Evolutionary conservation across 1,140 invertebrate genomes (phyloP), one percentile per base, ranked within the genome.

Genomic region (Calycopis cecrops): DNA sequence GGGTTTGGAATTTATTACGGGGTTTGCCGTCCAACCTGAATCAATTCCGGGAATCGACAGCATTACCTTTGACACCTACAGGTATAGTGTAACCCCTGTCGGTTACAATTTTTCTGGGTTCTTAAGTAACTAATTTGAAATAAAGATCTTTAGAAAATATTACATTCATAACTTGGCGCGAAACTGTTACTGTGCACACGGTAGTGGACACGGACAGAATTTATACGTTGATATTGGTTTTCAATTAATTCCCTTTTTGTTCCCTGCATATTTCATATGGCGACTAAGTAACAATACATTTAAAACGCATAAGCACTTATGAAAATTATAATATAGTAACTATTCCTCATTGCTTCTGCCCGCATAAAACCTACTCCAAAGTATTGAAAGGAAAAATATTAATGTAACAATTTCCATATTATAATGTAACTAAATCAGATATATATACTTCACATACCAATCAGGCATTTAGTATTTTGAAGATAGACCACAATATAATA

Each of bases 221-320:
- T 38, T 38, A n/a, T 38, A 12, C 4, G 11, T 12, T n/a, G 12
- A 12, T 38, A 38, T n/a, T n/a, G 11, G 10, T 38, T 38, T 38
- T n/a, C 10, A 38, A 38, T 38, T 38, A 38, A 38, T 38, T 38
- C 37, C 12, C 37, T 38, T 38, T 38, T n/a, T 11, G 12, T 28
- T 6, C 21, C 21, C 9, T 9, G 11, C 4, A 38, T 12, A 11
- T 4, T 12, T 12, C 4, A 38, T 11, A 11, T 38, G 10, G 10
- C 4, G 12, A n/a, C 11, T 12, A 1, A 11, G 11, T 11, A 12
- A 38, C 1, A 38, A 12, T 38, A n/a, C 12, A n/a, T 37, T 9
- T 10, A 37, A 37, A 37, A 3, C n/a, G n/a, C n/a, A 4, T 37
- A 37, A 37, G 35, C 35, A 6, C 34, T 9, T 35, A 35, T 6